These are phyloP conservation scores for Eudorcas thomsonii DNA, from an alignment of 2,113 vertebrate genomes.

Conservation along the genomic window DNA sequence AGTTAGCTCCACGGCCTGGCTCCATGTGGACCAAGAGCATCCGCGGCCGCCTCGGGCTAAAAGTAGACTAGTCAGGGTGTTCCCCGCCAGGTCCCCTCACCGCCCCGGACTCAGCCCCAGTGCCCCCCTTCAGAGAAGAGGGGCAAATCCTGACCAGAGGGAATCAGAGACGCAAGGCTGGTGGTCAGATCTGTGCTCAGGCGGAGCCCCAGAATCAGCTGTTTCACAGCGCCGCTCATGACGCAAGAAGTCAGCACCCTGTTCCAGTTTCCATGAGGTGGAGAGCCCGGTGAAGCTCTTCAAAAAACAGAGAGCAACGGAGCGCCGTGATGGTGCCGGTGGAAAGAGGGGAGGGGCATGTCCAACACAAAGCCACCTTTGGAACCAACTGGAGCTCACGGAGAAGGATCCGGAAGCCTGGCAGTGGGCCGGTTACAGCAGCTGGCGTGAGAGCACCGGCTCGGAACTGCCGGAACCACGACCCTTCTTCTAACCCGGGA, in stretches of 20 bases:
- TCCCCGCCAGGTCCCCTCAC: fast-evolving
- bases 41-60: fast-evolving
- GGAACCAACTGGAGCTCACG: background rate
- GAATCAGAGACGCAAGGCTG: fast-evolving
- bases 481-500: background rate
- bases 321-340: fast-evolving
- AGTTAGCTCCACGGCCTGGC: fast-evolving
- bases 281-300: background rate
- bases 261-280: background rate
- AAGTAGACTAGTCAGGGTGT: background rate
- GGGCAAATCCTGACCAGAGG: too few species aligned
- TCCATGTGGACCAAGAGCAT: background rate
- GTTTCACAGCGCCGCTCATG: background rate
- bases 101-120: fast-evolving
- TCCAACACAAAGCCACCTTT: background rate
- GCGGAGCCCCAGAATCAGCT: too few species aligned
- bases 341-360: fast-evolving
- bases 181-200: background rate
- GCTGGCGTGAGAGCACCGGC: fast-evolving
- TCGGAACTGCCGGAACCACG: background rate
- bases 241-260: background rate
- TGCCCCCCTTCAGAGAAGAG: fast-evolving
- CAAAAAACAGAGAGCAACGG: background rate
- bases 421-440: fast-evolving
- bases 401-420: background rate